A percentile compares a stretch with the other conserved stretches of the same genome.
phyloP scores from a whole-genome alignment of 2,888 invertebrate genomes.

The Helleia helle region DNA sequence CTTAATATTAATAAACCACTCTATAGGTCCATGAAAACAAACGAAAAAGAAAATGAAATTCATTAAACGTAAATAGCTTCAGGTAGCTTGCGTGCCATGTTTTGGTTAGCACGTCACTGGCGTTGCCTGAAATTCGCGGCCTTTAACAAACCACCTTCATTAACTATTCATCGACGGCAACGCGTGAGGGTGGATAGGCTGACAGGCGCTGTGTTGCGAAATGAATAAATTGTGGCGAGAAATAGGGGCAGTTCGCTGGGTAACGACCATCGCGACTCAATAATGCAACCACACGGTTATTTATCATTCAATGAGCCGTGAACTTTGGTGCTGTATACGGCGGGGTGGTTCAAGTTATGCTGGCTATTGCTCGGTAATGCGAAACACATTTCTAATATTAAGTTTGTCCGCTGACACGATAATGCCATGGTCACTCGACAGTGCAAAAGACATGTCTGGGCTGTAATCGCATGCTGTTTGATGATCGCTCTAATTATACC shows the following conservation, averaged over 20 bases:
- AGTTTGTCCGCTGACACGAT: conserved; percentile 55
- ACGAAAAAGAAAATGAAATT: conserved; percentile 4
- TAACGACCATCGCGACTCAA: conserved; percentile 53
- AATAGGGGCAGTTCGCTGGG: conserved; percentile 67
- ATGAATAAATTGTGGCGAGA: conserved; percentile 71
- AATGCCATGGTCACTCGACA: conserved; percentile 61
- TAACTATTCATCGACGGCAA: conserved; percentile 61
- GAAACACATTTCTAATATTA: conserved; percentile 54
- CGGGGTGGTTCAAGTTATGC: conserved; percentile 27
- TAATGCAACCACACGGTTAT: conserved; percentile 44
- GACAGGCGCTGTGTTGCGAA: conserved; percentile 68
- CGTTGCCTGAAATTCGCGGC: conserved; percentile 58
- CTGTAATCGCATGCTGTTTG: conserved; percentile 34
- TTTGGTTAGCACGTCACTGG: conserved; percentile 52
- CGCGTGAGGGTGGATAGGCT: conserved; percentile 60
- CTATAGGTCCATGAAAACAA: background rate
- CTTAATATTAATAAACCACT: too few species aligned
- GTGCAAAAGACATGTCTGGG: conserved; percentile 41
- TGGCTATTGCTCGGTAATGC: conserved; percentile 38
- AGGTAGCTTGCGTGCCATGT: conserved; percentile 47
- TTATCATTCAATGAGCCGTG: conserved; percentile 26
- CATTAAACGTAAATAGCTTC: conserved; percentile 16
- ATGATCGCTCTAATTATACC: conserved; percentile 12
- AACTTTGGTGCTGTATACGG: conserved; percentile 11
- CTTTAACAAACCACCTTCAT: conserved; percentile 61